phyloP scores from a whole-genome alignment of 2,888 invertebrate genomes.

The Andricus curvator region DNA sequence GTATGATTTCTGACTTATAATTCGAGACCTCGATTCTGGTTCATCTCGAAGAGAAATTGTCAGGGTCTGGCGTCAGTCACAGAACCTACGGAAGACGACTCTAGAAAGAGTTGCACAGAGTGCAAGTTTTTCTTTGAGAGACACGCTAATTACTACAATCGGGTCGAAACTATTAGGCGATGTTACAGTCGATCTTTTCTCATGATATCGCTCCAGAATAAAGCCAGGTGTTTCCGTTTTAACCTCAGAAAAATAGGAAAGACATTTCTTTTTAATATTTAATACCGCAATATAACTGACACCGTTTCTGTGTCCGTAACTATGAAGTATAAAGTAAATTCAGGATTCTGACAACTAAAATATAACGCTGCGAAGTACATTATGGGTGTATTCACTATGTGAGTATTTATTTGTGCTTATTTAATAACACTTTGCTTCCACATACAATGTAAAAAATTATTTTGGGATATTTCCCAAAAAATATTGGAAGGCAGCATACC shows the following conservation, averaged over 20 bases:
- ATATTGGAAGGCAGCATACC: no score
- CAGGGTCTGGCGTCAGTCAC: neutral
- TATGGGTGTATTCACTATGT: no score
- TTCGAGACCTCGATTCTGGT: constrained; percentile 2
- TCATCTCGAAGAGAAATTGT: neutral
- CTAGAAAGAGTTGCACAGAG: constrained; percentile 11
- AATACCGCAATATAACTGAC: no score
- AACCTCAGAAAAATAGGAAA: neutral
- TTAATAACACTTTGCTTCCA: no score
- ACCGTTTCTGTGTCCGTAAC: no score
- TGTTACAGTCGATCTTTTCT: constrained; percentile 3
- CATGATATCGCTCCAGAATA: constrained; percentile 40
- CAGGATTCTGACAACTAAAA: no score
- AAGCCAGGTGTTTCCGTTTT: neutral
- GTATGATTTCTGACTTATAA: constrained; percentile 37
- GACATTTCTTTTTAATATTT: no score
- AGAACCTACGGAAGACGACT: neutral
- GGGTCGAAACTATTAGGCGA: constrained; percentile 26
- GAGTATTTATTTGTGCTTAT: no score
- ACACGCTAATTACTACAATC: constrained; percentile 40
- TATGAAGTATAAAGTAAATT: no score
- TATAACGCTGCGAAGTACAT: no score
- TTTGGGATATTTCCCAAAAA: no score
- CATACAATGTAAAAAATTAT: no score
- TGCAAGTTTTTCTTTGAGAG: constrained; percentile 10